Conservation (phyloP, 2,888 invertebrate genomes). For the Nymphalis urticae region DNA sequence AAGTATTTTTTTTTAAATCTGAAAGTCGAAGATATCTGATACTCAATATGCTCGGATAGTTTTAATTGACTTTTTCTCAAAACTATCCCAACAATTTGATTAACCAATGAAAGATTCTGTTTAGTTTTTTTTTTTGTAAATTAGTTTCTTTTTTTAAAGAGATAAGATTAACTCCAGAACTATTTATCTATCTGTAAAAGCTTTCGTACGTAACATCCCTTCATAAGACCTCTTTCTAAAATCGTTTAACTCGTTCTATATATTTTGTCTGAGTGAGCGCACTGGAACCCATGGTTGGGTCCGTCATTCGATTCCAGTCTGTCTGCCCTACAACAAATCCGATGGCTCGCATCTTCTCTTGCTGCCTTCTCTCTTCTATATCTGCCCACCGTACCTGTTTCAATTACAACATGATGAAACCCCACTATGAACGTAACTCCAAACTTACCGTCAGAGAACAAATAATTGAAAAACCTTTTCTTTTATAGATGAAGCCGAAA, state of each 20-base stretch:
- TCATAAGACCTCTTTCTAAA: slow-evolving; percentile 22
- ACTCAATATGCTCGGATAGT: too few relatives aligned
- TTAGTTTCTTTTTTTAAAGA: too few relatives aligned
- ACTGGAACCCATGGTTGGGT: slow-evolving; percentile 92
- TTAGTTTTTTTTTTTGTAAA: too few relatives aligned
- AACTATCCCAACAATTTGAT: too few relatives aligned
- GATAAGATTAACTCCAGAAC: too few relatives aligned
- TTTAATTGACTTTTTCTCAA: too few relatives aligned
- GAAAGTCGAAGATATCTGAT: too few relatives aligned
- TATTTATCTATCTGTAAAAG: not conserved
- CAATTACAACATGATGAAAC: slow-evolving; percentile 70
- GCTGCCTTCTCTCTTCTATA: slow-evolving; percentile 94
- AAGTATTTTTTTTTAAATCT: too few relatives aligned
- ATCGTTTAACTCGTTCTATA: slow-evolving; percentile 83
- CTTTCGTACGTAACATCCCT: not conserved
- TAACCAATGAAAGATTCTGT: too few relatives aligned
- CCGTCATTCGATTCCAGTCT: slow-evolving; percentile 97
- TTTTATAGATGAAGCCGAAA: not conserved
- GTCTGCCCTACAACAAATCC: slow-evolving; percentile 99
- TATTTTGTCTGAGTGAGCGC: slow-evolving; percentile 97
- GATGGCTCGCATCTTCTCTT: slow-evolving; percentile 95
- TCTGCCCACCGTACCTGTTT: slow-evolving; percentile 98
- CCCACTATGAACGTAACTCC: slow-evolving; percentile 34
- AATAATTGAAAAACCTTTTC: not conserved
- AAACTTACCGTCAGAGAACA: slow-evolving; percentile 27